Base-by-base conservation (phyloP, 1,140 invertebrate genomes). In the Diachasmimorpha longicaudata region DNA sequence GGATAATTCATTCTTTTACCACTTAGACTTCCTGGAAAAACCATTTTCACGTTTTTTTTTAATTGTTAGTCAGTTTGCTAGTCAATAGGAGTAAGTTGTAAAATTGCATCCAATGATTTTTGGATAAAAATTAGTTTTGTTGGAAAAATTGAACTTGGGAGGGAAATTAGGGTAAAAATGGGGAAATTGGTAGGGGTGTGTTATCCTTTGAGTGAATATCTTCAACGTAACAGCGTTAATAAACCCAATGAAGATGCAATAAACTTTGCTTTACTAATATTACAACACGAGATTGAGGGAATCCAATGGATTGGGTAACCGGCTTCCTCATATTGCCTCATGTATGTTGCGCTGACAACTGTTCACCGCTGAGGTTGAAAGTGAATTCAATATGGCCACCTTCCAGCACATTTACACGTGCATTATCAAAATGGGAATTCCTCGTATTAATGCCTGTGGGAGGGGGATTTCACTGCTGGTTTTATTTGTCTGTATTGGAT, bases 301-400 rank as follows among this genome's bases (percentile, higher is more conserved):
- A 63, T 23, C 58, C 14, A 63, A 63, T 63, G 19, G 39, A 84
- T 87, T 87, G 84, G 81, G 85, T 82, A 86, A 87, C 86, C 83
- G 84, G 84, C 83, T 87, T 87, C 85, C 85, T 86, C 77, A 83
- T 87, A 84, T 86, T 86, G 83, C 85, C 79, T 79, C 85, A 85
- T 55, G 78, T 68, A 55, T 66, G 58, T 63, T 63, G 58, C 58
- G 58, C 58, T 63, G 58, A 63, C 58, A 63, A 63, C 58, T 70
- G 19, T 13, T 44, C n/a, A 44, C 68, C 21, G 67, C 19, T 75
- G 78, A 81, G 77, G 69, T 83, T 78, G 86, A 86, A 86, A 87
- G 83, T 82, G 80, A 85, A 83, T 85, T 84, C 82, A 83, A 85
- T 80, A 86, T 86, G 83, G 82, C 83, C 81, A 84, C 82, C n/a